Evolutionary conservation across 2,113 vertebrate genomes (phyloP), one percentile per base, ranked within the genome.

Genomic region (Recurvirostra avosetta): DNA sequence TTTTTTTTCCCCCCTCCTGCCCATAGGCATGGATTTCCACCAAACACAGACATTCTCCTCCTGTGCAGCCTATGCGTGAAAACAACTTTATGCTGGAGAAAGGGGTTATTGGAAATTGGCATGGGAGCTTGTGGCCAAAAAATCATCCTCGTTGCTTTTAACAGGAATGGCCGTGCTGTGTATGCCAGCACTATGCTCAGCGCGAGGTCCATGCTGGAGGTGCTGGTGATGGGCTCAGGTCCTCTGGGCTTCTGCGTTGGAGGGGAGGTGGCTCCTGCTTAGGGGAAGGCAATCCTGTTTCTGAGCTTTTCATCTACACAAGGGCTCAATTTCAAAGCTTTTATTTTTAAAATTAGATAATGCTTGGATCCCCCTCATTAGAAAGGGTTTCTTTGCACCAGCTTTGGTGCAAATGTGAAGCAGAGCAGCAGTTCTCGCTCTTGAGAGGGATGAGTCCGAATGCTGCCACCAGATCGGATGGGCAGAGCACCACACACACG

Each of bases 181-280:
- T 11, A 34, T 61, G 16, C 10, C 5, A 7, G n/a, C 47, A n/a
- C 25, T 3, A 1, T 36, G 34, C 29, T 78, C 38, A 67, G 38
- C 3, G 0, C 0, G 0, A 20, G 45, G 34, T 55, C 63, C 2
- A 0, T 47, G 25, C 56, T 83, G 41, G 55, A 71, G 16, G 3
- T 83, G 75, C 49, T 94, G 59, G 50, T 53, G 36, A 27, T 38
- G 41, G 41, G 15, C 52, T 95, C 41, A 17, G 23, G n/a, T 59
- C n/a, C 58, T 75, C n/a, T 0, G 1, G 8, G 13, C 52, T 82
- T 49, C 74, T 73, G 15, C 5, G 2, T 17, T 67, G 74, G 85
- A 86, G 56, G 20, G 27, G 32, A 70, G n/a, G 7, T 40, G 41
- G 34, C 34, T 88, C 3, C 32, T 72, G 41, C 58, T 50, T 47